A percentile compares a stretch with the other conserved stretches of the same genome.
Evolutionary conservation across 1,140 invertebrate species (phyloP).

Genomic region (Acromyrmex charruanus): DNA sequence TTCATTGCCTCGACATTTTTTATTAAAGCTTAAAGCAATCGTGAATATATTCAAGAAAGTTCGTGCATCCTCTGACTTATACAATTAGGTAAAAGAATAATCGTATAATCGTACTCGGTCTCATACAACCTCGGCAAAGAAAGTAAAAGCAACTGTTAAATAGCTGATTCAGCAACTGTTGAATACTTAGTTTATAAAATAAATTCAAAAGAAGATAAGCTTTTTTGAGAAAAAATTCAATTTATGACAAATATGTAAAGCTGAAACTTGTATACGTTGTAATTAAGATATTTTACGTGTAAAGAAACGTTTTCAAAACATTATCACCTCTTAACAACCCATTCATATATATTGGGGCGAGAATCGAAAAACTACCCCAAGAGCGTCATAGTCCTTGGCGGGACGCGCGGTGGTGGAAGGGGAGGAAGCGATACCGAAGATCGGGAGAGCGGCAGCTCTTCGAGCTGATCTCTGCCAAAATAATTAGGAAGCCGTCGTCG

Average conservation of each 20-base stretch:
- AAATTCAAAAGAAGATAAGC: not conserved
- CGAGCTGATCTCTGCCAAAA: constrained; percentile 89
- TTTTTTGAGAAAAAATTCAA: not conserved
- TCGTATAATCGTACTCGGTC: not conserved
- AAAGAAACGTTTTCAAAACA: not conserved
- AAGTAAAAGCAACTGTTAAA: not conserved
- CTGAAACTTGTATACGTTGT: not conserved
- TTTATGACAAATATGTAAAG: not conserved
- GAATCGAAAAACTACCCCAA: not conserved
- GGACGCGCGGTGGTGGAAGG: constrained; percentile 8
- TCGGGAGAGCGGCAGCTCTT: constrained; percentile 56
- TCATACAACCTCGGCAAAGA: not conserved
- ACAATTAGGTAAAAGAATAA: not conserved
- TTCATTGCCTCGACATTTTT: not conserved
- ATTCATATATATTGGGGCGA: not conserved
- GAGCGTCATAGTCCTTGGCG: not conserved
- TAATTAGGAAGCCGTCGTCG: constrained; percentile 91
- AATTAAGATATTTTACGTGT: not conserved
- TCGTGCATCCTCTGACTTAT: not conserved
- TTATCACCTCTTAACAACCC: not conserved
- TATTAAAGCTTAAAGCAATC: not conserved
- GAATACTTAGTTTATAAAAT: not conserved
- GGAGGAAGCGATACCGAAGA: constrained; percentile 42
- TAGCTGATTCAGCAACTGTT: not conserved
- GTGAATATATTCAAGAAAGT: not conserved